A percentile compares a stretch with the other conserved stretches of the same genome.
Conservation (phyloP, 92 coral and sea anemone species). For the Plumapathes pennacea region DNA sequence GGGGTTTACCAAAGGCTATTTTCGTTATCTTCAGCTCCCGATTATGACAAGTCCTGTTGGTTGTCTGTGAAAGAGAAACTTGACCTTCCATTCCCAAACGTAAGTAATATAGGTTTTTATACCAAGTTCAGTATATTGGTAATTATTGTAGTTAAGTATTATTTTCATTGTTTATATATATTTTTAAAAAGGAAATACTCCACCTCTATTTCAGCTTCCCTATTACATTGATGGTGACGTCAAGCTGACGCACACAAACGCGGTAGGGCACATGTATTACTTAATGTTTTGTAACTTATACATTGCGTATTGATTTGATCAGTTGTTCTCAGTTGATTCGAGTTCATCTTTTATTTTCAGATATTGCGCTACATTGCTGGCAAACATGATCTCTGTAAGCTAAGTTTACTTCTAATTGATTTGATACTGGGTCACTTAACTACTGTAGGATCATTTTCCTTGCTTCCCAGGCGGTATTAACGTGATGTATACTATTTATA, state of each 20-base stretch:
- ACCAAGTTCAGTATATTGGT: not conserved
- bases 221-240: conserved; percentile 62
- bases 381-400: conserved; percentile 68
- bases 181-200: not conserved
- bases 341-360: conserved; percentile 8
- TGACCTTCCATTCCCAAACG: conserved; percentile 74
- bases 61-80: conserved; percentile 54
- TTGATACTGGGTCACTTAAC: not conserved
- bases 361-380: conserved; percentile 62
- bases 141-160: not conserved
- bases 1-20: too few relatives aligned
- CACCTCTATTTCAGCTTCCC: conserved; percentile 37
- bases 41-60: conserved; percentile 76
- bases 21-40: conserved; percentile 47
- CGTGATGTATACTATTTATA: too few relatives aligned
- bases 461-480: too few relatives aligned
- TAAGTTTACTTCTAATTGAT: not conserved
- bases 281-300: not conserved
- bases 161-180: too few relatives aligned
- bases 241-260: conserved; percentile 56
- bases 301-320: not conserved
- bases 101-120: conserved; percentile 8
- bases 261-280: conserved; percentile 29
- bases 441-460: too few relatives aligned
- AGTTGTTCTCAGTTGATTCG: not conserved